Base-by-base conservation (phyloP, 1,140 invertebrate genomes). In the Drosophila eugracilis region DNA sequence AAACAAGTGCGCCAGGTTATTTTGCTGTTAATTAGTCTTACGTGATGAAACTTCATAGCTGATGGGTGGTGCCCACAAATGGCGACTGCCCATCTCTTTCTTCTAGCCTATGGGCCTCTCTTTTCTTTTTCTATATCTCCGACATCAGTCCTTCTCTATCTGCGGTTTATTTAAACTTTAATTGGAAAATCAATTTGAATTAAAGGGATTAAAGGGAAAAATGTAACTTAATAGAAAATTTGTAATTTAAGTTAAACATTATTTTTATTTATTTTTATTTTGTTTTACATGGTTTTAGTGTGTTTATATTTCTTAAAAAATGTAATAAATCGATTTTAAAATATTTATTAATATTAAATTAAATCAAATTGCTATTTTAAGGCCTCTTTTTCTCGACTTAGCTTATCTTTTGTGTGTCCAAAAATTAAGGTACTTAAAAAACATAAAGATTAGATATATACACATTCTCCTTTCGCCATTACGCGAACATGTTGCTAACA, bases 1-100 rank as follows among this genome's bases (percentile, higher is more conserved):
- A 81, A 83, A 83, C 79, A 84, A 85, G 81, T 85, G 81, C 73
- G 67, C 81, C 57, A 74, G 81, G 77, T 86, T 86, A 86, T 86
- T 85, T 86, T 62, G 78, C 81, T 74, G 81, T 85, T 85, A 85
- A 85, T 85, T 86, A 85, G 81, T 85, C 69, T 74, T 86, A 81
- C 83, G 81, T 85, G 81, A 85, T 85, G 81, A 86, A 77, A 86
- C 63, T 67, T 58, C 69, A 69, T 62, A 52, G 76, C 45, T 17
- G 63, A 74, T 80, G 81, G 81, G 81, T 63, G 81, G 81, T 85
- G 63, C 80, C 80, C 71, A 62, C 41, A 52, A 52, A 58, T 49
- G 53, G 60, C 72, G 59, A 59, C 59, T 78, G 53, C 39, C 48
- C 63, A 50, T 32, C 39, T 39, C 47, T 26, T 15, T 39, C 34